Percentiles rank a stretch among this genome's conserved stretches.
These are phyloP conservation scores for Epistrophe eligans DNA, from an alignment of 2,888 invertebrate genomes.

Conservation along the genomic window DNA sequence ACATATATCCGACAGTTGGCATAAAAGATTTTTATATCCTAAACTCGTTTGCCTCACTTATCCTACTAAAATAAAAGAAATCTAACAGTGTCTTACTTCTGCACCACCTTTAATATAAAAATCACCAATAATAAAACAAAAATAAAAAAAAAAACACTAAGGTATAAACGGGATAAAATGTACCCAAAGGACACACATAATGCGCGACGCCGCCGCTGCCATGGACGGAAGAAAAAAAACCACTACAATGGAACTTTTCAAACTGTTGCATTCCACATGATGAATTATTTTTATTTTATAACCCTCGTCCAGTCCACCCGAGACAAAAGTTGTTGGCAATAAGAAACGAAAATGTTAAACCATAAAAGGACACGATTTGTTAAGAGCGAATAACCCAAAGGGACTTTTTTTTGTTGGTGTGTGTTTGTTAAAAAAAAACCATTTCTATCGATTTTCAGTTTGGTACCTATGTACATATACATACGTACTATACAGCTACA, in stretches of 20 bases:
- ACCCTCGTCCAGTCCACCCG: background rate
- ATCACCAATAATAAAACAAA: background rate
- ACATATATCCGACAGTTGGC: conserved; percentile 20
- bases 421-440: conserved; percentile 28
- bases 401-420: conserved; percentile 13
- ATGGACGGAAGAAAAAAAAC: conserved; percentile 6
- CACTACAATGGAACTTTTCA: conserved; percentile 38
- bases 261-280: conserved; percentile 60
- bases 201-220: background rate
- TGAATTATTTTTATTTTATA: background rate
- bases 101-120: background rate
- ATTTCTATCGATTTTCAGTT: conserved; percentile 60
- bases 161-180: conserved; percentile 16
- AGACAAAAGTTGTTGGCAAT: conserved; percentile 6
- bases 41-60: no score
- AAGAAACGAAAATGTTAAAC: conserved; percentile 49
- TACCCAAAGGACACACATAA: conserved; percentile 39
- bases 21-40: no score
- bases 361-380: conserved; percentile 63
- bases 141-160: background rate
- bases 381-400: conserved; percentile 44
- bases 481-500: no score
- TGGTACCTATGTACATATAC: background rate
- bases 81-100: conserved; percentile 4
- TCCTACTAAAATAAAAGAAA: background rate